A percentile compares a stretch with the other conserved stretches of the same genome.
These are phyloP conservation scores for Eleginops maclovinus DNA, from an alignment of 2,113 vertebrate species.

Conservation along the genomic window DNA sequence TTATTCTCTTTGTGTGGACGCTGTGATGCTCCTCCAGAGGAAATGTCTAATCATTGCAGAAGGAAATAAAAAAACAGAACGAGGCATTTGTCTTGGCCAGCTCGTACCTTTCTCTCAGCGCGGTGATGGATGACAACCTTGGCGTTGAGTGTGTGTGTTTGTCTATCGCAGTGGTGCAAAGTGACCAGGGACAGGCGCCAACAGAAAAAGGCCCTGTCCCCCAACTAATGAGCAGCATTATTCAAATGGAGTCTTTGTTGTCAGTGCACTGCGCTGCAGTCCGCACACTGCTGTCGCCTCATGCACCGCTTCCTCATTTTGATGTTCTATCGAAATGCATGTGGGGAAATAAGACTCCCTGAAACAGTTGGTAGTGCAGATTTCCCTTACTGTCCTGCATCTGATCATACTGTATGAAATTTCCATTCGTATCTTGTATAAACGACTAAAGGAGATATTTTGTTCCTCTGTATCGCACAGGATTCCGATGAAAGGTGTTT, in stretches of 20 bases:
- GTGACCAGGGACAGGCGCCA: slow-evolving; percentile 80
- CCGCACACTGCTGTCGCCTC: slow-evolving; percentile 58
- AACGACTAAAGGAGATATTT: slow-evolving; percentile 19
- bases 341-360: slow-evolving; percentile 46
- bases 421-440: slow-evolving; percentile 13
- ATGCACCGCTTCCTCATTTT: slow-evolving; percentile 57
- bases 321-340: slow-evolving; percentile 60
- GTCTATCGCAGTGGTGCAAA: slow-evolving; percentile 77
- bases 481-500: slow-evolving; percentile 48
- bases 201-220: slow-evolving; percentile 77
- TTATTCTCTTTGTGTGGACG: slow-evolving; percentile 48
- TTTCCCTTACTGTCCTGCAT: slow-evolving; percentile 15
- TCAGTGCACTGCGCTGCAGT: slow-evolving; percentile 64
- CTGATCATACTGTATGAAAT: slow-evolving; percentile 1
- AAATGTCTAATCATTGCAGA: slow-evolving; percentile 66
- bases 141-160: slow-evolving; percentile 74
- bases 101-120: slow-evolving; percentile 56
- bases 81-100: slow-evolving; percentile 65
- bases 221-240: slow-evolving; percentile 83
- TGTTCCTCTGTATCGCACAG: slow-evolving; percentile 25
- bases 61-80: slow-evolving; percentile 58
- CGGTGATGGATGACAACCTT: slow-evolving; percentile 81
- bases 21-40: slow-evolving; percentile 53
- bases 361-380: slow-evolving; percentile 29
- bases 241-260: slow-evolving; percentile 82